phyloP scores from a whole-genome alignment of 2,888 invertebrate genomes.

The Blastobasis lacticolella region DNA sequence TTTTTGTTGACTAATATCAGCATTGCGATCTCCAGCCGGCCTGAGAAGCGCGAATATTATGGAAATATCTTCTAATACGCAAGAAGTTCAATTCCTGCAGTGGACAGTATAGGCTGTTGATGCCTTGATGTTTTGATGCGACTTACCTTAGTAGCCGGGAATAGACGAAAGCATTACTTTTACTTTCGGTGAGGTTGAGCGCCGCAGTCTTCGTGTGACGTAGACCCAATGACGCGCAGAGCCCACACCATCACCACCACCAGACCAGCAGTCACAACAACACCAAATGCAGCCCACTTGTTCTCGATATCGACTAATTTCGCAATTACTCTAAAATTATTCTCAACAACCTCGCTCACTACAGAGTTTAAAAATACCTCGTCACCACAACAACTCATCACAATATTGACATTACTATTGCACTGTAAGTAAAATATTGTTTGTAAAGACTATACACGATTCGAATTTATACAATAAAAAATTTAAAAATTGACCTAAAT shows the following conservation, averaged over 20 bases:
- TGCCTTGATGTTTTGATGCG: too few species aligned
- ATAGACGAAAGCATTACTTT: conserved; percentile 23
- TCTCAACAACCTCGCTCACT: conserved; percentile 48
- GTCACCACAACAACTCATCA: conserved; percentile 69
- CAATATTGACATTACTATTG: conserved; percentile 29
- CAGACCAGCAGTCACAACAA: conserved; percentile 34
- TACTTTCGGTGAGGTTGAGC: conserved; percentile 20
- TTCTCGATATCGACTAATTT: conserved; percentile 34
- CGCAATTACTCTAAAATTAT: conserved; percentile 44
- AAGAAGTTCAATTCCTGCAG: too few species aligned
- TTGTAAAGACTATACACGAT: not conserved
- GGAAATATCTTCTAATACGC: too few species aligned
- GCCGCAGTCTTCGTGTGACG: conserved; percentile 3
- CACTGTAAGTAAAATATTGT: conserved; percentile 4
- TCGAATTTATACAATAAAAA: conserved; percentile 3
- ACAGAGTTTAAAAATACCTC: conserved; percentile 58
- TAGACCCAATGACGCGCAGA: conserved; percentile 16
- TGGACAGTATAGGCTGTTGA: too few species aligned
- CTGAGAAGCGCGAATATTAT: too few species aligned
- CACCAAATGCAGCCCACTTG: too few species aligned
- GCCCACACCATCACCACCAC: conserved; percentile 33
- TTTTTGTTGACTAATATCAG: too few species aligned
- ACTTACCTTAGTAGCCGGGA: too few species aligned
- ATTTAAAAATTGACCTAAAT: conserved; percentile 51
- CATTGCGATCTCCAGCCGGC: too few species aligned